A percentile compares a stretch with the other conserved stretches of the same genome.
phyloP scores from a whole-genome alignment of 2,888 invertebrate species.

The Pocota personata region DNA sequence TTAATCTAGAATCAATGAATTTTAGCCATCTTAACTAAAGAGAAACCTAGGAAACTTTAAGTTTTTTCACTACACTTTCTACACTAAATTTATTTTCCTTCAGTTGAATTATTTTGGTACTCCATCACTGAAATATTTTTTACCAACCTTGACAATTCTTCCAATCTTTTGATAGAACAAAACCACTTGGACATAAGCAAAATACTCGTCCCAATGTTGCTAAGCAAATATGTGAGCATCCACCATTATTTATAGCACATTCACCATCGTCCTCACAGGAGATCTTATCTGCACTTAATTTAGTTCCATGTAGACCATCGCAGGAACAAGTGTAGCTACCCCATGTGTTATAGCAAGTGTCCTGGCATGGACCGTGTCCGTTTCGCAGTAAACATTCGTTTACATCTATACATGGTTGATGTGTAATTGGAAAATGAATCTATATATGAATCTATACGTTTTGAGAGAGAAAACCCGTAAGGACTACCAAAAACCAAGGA shows the following conservation, averaged over 20 bases:
- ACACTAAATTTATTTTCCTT: too few relatives aligned
- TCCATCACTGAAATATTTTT: constrained; percentile 23
- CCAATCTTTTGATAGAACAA: constrained; percentile 80
- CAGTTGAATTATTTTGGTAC: too few relatives aligned
- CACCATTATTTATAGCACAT: constrained; percentile 83
- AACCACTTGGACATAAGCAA: constrained; percentile 84
- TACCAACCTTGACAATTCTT: constrained; percentile 83
- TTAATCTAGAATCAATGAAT: too few relatives aligned
- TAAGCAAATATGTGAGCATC: constrained; percentile 83
- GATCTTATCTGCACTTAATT: constrained; percentile 84
- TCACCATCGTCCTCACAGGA: constrained; percentile 83
- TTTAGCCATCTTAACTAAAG: too few relatives aligned
- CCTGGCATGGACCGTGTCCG: constrained; percentile 87
- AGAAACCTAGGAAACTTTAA: too few relatives aligned
- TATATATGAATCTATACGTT: constrained; percentile 21
- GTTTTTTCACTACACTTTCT: too few relatives aligned
- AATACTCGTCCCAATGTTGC: constrained; percentile 81
- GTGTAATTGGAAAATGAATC: constrained; percentile 44
- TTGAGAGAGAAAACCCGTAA: neutral
- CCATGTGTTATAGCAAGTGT: constrained; percentile 85
- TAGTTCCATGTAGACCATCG: constrained; percentile 85
- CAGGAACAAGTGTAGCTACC: constrained; percentile 86
- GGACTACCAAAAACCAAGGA: constrained; percentile 56
- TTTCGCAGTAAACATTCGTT: constrained; percentile 86
- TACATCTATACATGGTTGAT: constrained; percentile 82